Evolutionary conservation across 2,888 invertebrate genomes (phyloP), one percentile per base, ranked within the genome.

Genomic region (Metalampra italica): DNA sequence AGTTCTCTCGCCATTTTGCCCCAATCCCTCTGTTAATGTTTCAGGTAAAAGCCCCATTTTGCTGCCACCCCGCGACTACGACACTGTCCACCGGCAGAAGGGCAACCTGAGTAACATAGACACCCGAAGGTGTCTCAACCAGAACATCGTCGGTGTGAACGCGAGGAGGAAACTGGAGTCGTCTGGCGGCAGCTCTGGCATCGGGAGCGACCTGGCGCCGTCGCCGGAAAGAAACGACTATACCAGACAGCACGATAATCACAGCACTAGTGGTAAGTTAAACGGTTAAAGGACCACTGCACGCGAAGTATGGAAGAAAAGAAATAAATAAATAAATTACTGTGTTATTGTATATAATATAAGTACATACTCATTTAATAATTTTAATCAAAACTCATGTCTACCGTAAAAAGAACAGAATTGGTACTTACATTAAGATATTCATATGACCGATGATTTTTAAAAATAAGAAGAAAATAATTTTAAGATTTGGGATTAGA

Each of bases 1-100:
- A 22, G 5, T 3, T 22, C 22, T 22, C 22, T 22, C 22, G 22
- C 22, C 22, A 22, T 22, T 22, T 22, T 22, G 22, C 22, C 22
- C 22, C 22, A 22, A 22, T 22, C 22, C 5, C 3, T 3, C 22
- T 22, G 2, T 5, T 46, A 60, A 61, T 67, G 60, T 57, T 80
- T 13, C 85, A 82, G 88, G 88, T 11, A 89, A 90, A 51, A 92
- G 91, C 7, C 97, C 97, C 0, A 92, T 98, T 46, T 90, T 98
- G 15, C 87, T 98, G 53, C 98, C 98, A 0, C 98, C 98, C 0
- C 91, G 97, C 29, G 98, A 98, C 81, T 98, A 98, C 87, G 98
- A 98, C 81, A 97, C 97, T 0, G 95, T 97, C 2, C 95, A 96
- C 73, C 91, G 95, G 47, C 93, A 89, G 68, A 89, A 89, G 51